Evolutionary conservation across 2,113 vertebrate genomes (phyloP).

Genomic region (Centrocercus urophasianus): DNA sequence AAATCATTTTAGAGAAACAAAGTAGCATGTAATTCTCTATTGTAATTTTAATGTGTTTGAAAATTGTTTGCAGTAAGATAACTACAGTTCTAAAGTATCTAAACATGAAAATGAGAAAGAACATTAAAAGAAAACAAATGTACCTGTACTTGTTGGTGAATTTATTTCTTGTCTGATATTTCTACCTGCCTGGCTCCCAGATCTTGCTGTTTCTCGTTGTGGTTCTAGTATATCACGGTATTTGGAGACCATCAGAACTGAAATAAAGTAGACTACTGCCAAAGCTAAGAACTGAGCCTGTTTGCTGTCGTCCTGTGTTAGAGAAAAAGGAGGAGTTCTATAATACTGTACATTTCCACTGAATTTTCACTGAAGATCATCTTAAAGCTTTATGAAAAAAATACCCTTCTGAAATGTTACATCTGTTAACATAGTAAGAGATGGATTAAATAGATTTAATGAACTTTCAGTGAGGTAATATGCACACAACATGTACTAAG

Average conservation of each 20-base stretch:
- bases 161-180: conserved; percentile 98
- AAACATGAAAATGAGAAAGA: not conserved
- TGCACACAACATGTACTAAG: not conserved
- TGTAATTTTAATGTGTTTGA: not conserved
- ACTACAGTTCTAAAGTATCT: not conserved
- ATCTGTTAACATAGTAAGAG: not conserved
- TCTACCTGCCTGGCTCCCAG: conserved; percentile 92
- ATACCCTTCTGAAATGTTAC: not conserved
- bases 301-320: conserved; percentile 93
- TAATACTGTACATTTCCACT: not conserved
- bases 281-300: conserved; percentile 97
- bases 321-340: conserved; percentile 10
- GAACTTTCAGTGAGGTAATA: not conserved
- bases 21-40: not conserved
- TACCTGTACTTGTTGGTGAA: conserved; percentile 98
- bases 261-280: conserved; percentile 99
- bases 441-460: not conserved
- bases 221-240: conserved; percentile 98
- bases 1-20: not conserved
- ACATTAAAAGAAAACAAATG: conserved; percentile 7
- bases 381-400: not conserved
- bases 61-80: not conserved
- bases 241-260: conserved; percentile 98
- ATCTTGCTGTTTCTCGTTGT: conserved; percentile 92
- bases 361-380: not conserved